Evolutionary conservation across 2,888 invertebrate genomes (phyloP).

Genomic region (Eugnorisma glareosa): DNA sequence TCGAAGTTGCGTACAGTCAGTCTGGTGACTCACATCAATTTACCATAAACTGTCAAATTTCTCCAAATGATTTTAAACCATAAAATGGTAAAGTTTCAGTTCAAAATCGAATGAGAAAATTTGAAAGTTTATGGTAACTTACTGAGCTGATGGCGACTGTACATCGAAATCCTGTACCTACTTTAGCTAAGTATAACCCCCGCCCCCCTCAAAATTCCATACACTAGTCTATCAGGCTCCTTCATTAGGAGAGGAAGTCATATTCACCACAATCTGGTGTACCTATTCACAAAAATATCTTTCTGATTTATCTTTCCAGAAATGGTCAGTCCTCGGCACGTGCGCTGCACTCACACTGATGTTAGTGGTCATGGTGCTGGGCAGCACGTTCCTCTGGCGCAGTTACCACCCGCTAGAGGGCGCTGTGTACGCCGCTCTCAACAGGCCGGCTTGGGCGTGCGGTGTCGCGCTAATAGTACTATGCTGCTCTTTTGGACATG

Average conservation of each 20-base stretch:
- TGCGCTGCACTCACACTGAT: slow-evolving; percentile 83
- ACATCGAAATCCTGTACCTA: too few relatives aligned
- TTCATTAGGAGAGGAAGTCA: not conserved
- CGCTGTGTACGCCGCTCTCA: slow-evolving; percentile 90
- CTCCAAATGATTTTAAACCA: too few relatives aligned
- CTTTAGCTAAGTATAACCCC: not conserved
- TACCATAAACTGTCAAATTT: too few relatives aligned
- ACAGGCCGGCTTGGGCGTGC: slow-evolving; percentile 90
- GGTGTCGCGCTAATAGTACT: slow-evolving; percentile 87
- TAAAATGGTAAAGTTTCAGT: too few relatives aligned
- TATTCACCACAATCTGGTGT: not conserved
- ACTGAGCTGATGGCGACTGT: too few relatives aligned
- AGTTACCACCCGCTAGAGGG: slow-evolving; percentile 88
- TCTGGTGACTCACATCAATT: too few relatives aligned
- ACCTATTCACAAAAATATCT: not conserved
- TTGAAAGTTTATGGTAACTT: too few relatives aligned
- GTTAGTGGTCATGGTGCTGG: slow-evolving; percentile 85
- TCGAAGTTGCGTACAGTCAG: too few relatives aligned
- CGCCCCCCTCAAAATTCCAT: too few relatives aligned
- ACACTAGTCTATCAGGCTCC: not conserved
- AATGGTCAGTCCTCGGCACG: slow-evolving; percentile 84
- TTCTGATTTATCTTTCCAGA: slow-evolving; percentile 75
- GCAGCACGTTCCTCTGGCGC: slow-evolving; percentile 88
- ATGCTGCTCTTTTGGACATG: slow-evolving; percentile 89
- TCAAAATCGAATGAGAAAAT: too few relatives aligned